These are phyloP conservation scores for Neofelis nebulosa DNA, from an alignment of 2,113 vertebrate species.

Conservation along the genomic window DNA sequence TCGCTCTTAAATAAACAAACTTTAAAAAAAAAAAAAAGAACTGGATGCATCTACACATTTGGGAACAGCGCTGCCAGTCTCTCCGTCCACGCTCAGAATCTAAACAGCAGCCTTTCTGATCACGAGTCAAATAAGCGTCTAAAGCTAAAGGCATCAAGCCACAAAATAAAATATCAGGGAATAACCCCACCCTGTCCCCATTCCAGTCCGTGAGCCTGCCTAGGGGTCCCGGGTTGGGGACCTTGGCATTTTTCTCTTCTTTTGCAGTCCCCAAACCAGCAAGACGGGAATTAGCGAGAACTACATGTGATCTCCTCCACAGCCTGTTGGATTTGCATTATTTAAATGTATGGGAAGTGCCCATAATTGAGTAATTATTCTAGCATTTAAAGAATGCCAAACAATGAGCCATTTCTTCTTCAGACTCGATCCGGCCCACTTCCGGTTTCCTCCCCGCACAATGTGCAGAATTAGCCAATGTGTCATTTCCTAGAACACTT, in stretches of 20 bases:
- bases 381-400: conserved; percentile 54
- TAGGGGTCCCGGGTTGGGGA: not conserved
- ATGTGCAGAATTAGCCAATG: conserved; percentile 56
- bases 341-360: conserved; percentile 53
- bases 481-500: conserved; percentile 69
- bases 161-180: not conserved
- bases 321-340: conserved; percentile 32
- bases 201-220: not conserved
- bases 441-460: conserved; percentile 60
- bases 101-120: not conserved
- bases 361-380: conserved; percentile 41
- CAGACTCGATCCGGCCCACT: conserved; percentile 36
- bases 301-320: not conserved
- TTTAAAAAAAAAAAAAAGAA: not conserved
- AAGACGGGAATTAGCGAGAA: conserved; percentile 13
- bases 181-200: not conserved
- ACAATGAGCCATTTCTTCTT: conserved; percentile 67
- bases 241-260: not conserved
- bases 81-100: not conserved
- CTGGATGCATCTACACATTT: not conserved
- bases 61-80: not conserved
- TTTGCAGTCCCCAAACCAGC: not conserved
- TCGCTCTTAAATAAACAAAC: too few relatives aligned
- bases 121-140: not conserved
- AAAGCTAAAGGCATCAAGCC: not conserved